These are phyloP conservation scores for Cephalophus harveyi DNA, from an alignment of 2,113 vertebrate genomes.

Conservation along the genomic window DNA sequence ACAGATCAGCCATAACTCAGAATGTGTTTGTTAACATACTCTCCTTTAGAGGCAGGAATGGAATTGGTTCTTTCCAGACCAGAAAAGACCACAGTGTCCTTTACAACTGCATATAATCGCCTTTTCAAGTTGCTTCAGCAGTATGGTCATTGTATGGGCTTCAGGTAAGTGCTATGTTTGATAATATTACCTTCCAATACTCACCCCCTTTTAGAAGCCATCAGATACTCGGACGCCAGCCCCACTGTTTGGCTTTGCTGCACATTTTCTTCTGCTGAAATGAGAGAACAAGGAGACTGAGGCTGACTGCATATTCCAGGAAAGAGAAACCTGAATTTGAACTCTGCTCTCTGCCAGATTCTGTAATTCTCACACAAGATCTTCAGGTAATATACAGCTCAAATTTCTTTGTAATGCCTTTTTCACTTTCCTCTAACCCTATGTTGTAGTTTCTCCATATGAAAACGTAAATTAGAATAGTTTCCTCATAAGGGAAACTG, in stretches of 20 bases:
- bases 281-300: not conserved
- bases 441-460: not conserved
- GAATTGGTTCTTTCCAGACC: not conserved
- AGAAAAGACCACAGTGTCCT: not conserved
- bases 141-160: not conserved
- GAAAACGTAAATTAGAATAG: not conserved
- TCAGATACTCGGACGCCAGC: not conserved
- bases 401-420: not conserved
- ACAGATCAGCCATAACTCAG: not conserved
- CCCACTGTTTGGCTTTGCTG: not conserved
- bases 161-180: not conserved
- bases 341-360: not conserved
- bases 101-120: not conserved
- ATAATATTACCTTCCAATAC: not conserved
- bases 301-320: not conserved
- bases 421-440: not conserved
- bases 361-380: not conserved
- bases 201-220: not conserved
- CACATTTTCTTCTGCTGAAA: not conserved
- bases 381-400: not conserved
- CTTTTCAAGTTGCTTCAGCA: not conserved
- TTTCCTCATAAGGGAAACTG: not conserved
- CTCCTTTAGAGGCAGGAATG: not conserved
- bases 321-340: not conserved
- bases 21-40: not conserved